Percentiles rank a stretch among this genome's conserved stretches.
Conservation (phyloP, 2,797 vertebrate genomes). For the Liasis olivaceus region DNA sequence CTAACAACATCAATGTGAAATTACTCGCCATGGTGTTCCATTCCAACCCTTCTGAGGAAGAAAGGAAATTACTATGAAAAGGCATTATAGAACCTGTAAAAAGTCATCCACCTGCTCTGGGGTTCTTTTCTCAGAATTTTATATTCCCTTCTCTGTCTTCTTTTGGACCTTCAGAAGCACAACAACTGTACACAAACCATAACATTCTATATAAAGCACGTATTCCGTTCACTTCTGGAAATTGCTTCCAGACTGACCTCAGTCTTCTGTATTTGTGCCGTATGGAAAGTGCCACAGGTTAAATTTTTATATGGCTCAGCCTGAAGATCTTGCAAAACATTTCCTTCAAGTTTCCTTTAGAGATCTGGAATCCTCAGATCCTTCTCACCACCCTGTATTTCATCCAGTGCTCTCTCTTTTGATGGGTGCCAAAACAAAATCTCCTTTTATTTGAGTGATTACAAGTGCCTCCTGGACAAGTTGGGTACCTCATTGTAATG, state of each 20-base stretch:
- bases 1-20: not conserved
- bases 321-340: not conserved
- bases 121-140: not conserved
- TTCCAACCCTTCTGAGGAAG: not conserved
- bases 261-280: not conserved
- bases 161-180: not conserved
- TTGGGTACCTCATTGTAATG: not conserved
- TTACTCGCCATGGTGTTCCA: not conserved
- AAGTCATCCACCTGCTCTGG: not conserved
- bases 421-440: not conserved
- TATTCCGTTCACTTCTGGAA: not conserved
- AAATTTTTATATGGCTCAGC: not conserved
- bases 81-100: not conserved
- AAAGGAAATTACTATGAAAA: not conserved
- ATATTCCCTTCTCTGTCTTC: not conserved
- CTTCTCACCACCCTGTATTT: not conserved
- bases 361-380: not conserved
- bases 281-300: not conserved
- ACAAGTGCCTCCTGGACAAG: not conserved
- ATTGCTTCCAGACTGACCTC: not conserved
- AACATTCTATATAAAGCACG: not conserved
- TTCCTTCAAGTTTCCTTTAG: not conserved
- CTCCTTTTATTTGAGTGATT: not conserved
- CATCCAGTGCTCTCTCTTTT: not conserved
- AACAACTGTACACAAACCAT: not conserved